phyloP scores from a whole-genome alignment of 2,888 invertebrate genomes.

The Aplocera efformata region DNA sequence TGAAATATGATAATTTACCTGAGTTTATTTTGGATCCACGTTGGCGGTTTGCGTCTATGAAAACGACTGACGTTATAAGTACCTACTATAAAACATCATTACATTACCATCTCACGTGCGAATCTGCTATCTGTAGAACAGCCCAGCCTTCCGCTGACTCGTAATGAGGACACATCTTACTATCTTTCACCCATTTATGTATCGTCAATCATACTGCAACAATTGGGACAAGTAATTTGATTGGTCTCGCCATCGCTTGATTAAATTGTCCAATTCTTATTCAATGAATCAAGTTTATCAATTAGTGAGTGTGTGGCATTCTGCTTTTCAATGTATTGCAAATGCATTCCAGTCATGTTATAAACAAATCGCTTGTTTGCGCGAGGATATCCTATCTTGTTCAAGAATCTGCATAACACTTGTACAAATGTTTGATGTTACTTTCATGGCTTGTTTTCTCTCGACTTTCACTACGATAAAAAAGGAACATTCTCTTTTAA shows the following conservation, averaged over 20 bases:
- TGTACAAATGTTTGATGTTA: constrained; percentile 12
- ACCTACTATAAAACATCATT: background rate
- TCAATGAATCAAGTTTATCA: constrained; percentile 9
- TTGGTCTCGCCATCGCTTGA: constrained; percentile 13
- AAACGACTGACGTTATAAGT: constrained; percentile 46
- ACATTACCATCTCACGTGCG: constrained; percentile 41
- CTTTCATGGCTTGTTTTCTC: constrained; percentile 29
- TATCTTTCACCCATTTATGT: background rate
- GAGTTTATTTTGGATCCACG: constrained; percentile 69
- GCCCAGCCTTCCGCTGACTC: no score
- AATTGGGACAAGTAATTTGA: constrained; percentile 26
- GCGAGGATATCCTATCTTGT: constrained; percentile 3
- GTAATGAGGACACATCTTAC: no score
- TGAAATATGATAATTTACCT: constrained; percentile 57
- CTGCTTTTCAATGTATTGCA: constrained; percentile 1
- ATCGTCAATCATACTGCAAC: constrained; percentile 5
- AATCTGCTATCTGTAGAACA: constrained; percentile 20
- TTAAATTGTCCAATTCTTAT: constrained; percentile 13
- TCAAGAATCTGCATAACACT: constrained; percentile 6
- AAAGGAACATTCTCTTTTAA: constrained; percentile 26
- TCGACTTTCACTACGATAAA: constrained; percentile 36
- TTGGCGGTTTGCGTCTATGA: constrained; percentile 63
- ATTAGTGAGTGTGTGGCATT: constrained; percentile 10
- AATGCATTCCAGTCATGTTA: background rate
- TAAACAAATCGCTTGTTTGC: constrained; percentile 6